Conservation (phyloP, 2,888 invertebrate genomes). For the Folsomia candida region DNA sequence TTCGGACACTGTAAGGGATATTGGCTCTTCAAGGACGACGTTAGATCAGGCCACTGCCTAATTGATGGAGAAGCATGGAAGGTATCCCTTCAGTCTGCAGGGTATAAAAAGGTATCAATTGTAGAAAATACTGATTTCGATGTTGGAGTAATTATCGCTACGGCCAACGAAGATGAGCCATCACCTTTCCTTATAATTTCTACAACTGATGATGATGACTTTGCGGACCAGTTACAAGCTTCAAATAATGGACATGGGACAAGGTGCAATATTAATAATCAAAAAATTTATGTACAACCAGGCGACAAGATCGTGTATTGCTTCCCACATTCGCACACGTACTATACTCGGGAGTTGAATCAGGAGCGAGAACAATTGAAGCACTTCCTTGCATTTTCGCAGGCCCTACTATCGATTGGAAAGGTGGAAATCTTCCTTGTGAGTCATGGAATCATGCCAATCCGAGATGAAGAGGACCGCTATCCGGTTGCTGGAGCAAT, state of each 20-base stretch:
- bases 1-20: conserved; percentile 20
- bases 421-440: not conserved
- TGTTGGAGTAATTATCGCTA: not conserved
- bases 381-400: not conserved
- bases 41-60: conserved; percentile 19
- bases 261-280: not conserved
- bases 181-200: not conserved
- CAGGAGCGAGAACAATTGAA: no score
- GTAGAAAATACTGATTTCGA: not conserved
- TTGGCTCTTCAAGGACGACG: conserved; percentile 20
- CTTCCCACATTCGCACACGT: no score
- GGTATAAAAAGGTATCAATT: not conserved
- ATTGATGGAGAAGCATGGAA: not conserved
- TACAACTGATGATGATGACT: not conserved
- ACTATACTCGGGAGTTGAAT: no score
- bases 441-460: not conserved
- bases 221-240: not conserved
- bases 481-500: not conserved
- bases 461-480: not conserved
- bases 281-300: no score
- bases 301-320: not conserved
- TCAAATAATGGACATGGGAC: not conserved
- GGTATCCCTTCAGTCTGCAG: not conserved
- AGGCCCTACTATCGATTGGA: not conserved
- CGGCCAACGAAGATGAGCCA: not conserved